These are phyloP conservation scores for Laterallus jamaicensis DNA, from an alignment of 2,113 vertebrate species.

Conservation along the genomic window DNA sequence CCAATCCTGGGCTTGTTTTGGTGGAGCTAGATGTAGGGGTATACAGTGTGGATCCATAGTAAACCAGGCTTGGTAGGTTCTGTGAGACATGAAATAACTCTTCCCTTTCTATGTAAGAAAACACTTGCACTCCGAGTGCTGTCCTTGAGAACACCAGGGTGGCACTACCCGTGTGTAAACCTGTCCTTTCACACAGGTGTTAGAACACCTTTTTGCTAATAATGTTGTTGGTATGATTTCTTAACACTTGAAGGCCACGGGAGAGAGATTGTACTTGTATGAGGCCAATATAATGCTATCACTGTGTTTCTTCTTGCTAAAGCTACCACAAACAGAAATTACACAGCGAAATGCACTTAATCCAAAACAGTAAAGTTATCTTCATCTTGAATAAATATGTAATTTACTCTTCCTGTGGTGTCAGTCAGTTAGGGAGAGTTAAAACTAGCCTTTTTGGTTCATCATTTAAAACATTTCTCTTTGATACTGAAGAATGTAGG, in stretches of 20 bases:
- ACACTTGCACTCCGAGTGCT: not conserved
- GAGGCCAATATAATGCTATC: not conserved
- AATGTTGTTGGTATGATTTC: not conserved
- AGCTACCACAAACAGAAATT: not conserved
- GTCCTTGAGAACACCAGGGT: not conserved
- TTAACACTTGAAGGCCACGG: not conserved
- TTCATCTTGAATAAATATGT: not conserved
- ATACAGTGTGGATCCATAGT: not conserved
- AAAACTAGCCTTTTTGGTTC: not conserved
- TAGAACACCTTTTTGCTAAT: not conserved
- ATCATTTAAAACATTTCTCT: not conserved
- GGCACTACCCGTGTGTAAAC: not conserved
- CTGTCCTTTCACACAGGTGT: not conserved
- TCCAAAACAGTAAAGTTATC: not conserved
- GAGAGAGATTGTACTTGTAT: not conserved
- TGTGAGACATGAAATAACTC: not conserved
- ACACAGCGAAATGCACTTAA: not conserved
- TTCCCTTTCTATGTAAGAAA: not conserved
- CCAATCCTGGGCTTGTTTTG: not conserved
- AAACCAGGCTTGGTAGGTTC: not conserved
- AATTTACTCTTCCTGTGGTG: not conserved
- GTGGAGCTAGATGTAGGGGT: not conserved
- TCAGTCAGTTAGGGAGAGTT: not conserved
- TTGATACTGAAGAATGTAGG: not conserved
- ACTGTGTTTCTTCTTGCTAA: not conserved